A percentile compares a stretch with the other conserved stretches of the same genome.
phyloP scores from a whole-genome alignment of 2,888 invertebrate species.

The Eupithecia centaureata region DNA sequence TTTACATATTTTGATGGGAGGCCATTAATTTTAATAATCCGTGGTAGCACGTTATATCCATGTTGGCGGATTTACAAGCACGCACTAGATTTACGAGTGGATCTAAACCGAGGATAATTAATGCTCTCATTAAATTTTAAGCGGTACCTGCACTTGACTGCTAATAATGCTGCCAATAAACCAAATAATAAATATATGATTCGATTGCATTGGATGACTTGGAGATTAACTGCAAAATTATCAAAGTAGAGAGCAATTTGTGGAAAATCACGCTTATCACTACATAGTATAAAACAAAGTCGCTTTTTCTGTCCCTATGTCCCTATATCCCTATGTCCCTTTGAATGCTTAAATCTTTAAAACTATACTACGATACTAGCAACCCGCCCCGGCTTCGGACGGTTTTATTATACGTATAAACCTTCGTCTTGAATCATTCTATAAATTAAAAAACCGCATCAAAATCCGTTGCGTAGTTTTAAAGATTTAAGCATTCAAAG shows the following conservation, averaged over 20 bases:
- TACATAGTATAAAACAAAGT: too few relatives aligned
- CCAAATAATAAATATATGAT: neutral
- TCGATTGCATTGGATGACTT: neutral
- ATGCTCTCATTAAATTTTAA: slow-evolving; percentile 31
- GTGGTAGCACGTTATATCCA: slow-evolving; percentile 50
- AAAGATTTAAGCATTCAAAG: too few relatives aligned
- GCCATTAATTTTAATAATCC: slow-evolving; percentile 73
- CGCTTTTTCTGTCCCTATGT: too few relatives aligned
- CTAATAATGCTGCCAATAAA: slow-evolving; percentile 14
- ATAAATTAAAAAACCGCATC: too few relatives aligned
- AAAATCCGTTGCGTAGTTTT: too few relatives aligned
- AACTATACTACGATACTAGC: too few relatives aligned
- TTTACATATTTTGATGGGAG: slow-evolving; percentile 72
- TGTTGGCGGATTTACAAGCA: slow-evolving; percentile 49
- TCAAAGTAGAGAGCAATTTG: neutral
- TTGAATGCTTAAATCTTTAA: too few relatives aligned
- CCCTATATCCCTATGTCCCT: too few relatives aligned
- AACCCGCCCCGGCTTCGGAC: too few relatives aligned
- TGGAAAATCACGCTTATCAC: neutral
- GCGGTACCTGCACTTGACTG: slow-evolving; percentile 17
- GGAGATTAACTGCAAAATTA: neutral
- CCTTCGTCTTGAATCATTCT: too few relatives aligned
- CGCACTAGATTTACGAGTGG: slow-evolving; percentile 41
- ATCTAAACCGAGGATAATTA: slow-evolving; percentile 40
- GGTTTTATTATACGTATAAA: too few relatives aligned